Evolutionary conservation across 2,888 invertebrate species (phyloP), one percentile per base, ranked within the genome.

Genomic region (Napeogenes inachia): DNA sequence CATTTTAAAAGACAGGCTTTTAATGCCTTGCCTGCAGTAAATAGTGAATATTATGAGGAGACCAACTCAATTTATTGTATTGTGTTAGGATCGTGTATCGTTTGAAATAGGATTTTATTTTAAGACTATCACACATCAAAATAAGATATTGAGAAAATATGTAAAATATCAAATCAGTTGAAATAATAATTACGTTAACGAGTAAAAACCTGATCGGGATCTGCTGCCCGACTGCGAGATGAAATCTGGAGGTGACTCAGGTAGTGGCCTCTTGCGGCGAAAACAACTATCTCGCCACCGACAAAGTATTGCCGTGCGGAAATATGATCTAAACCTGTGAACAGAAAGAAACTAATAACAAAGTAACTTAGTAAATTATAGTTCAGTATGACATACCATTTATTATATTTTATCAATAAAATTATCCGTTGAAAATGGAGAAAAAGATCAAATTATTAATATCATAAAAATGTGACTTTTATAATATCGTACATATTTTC

Each of bases 281-380:
- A 82, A 75, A 68, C 73, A 73, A 32, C 79, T 75, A 33, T 84
- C 85, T 0, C 91, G 91, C 91, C 93, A 93, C 56, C 93, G 92
- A 77, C 94, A 94, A 38, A 87, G 71, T 61, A 94, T 92, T 3
- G 93, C 94, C 59, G 93, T 92, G 70, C 93, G 93, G 79, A 94
- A 95, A 78, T 94, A 94, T 65, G 93, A 91, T 53, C 94, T 89
- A 81, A 94, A 94, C 79, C 94, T 94, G 87, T 57, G 59, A 59
- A 68, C 33, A 69, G 65, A 53, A 32, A 54, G 10, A 50, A 57
- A 13, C 21, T 13, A 47, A 8, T n/a, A 21, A 33, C 13, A 21
- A 38, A 30, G 38, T 38, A 45, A 32, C 35, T 35, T 5, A 35
- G 38, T 38, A 45, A 32, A 30, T 35, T 5, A 35, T 35, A 35